Conservation (phyloP, 2,113 vertebrate genomes). For the Syngnathus floridae region DNA sequence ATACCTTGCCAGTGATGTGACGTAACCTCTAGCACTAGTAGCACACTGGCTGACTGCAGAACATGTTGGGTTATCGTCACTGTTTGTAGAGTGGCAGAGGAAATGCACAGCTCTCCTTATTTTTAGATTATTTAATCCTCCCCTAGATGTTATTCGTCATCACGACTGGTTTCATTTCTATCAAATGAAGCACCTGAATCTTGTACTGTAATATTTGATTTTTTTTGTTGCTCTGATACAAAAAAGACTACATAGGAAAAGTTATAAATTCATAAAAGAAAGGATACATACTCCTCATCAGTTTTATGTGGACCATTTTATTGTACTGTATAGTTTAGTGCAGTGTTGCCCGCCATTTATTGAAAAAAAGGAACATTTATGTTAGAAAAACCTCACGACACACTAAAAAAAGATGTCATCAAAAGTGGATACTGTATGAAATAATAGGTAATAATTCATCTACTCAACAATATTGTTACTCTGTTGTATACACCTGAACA, state of each 20-base stretch:
- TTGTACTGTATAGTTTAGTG: background rate
- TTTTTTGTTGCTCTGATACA: constrained; percentile 60
- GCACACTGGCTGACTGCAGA: background rate
- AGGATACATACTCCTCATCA: background rate
- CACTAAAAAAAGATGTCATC: background rate
- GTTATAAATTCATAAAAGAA: constrained; percentile 18
- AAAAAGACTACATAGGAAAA: constrained; percentile 24
- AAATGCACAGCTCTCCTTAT: background rate
- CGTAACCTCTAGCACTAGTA: constrained; percentile 29
- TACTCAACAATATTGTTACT: background rate
- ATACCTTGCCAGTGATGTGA: constrained; percentile 36
- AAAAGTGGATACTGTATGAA: background rate
- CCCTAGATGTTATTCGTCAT: constrained; percentile 20
- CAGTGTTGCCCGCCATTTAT: background rate
- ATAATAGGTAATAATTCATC: no score
- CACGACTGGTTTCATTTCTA: constrained; percentile 15
- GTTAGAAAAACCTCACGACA: background rate
- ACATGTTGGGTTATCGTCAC: background rate
- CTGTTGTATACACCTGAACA: background rate
- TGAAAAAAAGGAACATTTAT: background rate
- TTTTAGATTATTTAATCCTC: constrained; percentile 5
- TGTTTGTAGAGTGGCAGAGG: background rate
- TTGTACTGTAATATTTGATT: constrained; percentile 36
- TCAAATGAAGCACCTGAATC: constrained; percentile 12
- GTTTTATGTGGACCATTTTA: background rate